These are phyloP conservation scores for Hycleus phaleratus DNA, from an alignment of 1,140 invertebrate species.

Conservation along the genomic window DNA sequence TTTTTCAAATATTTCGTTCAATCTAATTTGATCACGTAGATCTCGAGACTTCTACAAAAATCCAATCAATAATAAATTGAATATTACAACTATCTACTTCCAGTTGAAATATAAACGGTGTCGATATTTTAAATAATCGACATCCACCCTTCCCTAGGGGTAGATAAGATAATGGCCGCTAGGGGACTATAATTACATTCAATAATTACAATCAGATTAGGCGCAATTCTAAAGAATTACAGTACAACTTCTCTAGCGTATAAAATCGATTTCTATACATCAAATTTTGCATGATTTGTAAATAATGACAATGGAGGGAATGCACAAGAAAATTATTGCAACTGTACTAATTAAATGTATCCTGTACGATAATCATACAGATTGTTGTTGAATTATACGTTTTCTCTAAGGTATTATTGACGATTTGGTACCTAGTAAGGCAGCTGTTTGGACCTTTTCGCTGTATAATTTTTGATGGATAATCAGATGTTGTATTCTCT, in stretches of 20 bases:
- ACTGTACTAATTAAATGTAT: constrained; percentile 10
- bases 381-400: constrained; percentile 4
- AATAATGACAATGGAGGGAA: too few species aligned
- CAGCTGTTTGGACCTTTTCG: constrained; percentile 4
- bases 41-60: too few species aligned
- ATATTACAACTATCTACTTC: too few species aligned
- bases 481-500: too few species aligned
- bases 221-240: background rate
- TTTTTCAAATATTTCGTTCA: too few species aligned
- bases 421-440: constrained; percentile 1
- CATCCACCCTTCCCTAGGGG: background rate
- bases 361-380: constrained; percentile 8
- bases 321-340: too few species aligned
- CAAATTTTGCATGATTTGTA: too few species aligned
- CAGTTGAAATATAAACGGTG: constrained; percentile 3
- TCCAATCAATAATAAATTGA: too few species aligned
- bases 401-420: constrained; percentile 1
- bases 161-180: constrained; percentile 6
- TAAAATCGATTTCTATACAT: too few species aligned
- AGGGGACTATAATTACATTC: constrained; percentile 13
- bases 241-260: too few species aligned
- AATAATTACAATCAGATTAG: constrained; percentile 13
- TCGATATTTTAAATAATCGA: background rate
- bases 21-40: too few species aligned
- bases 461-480: constrained; percentile 3